Base-by-base conservation (phyloP, 2,888 invertebrate genomes). In the Megastigmus dorsalis region DNA sequence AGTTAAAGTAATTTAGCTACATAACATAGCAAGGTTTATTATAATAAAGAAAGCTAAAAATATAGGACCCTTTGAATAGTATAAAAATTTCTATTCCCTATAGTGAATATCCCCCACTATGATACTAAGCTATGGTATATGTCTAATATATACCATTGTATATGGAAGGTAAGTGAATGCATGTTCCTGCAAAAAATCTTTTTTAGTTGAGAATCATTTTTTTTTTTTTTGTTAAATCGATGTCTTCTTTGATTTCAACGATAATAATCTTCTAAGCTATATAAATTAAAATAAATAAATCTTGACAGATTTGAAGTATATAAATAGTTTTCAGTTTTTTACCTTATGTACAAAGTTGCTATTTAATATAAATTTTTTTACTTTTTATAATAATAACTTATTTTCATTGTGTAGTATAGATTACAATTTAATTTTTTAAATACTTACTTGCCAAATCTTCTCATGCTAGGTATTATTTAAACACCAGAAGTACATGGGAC, bases 111-210 rank as follows among this genome's bases (percentile, higher is more conserved):
- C n/a, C 13, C 7, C 5, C n/a, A 30, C 4, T n/a, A n/a, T n/a
- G n/a, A n/a, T n/a, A 45, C 13, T 20, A 30, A 45, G 6, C 18
- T 7, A 18, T n/a, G 13, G 3, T 60, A 13, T 48, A 48, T n/a
- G n/a, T 33, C 20, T 45, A 41, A 41, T 3, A 59, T 23, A 23
- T n/a, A n/a, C 26, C 4, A 52, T 38, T 20, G n/a, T n/a, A n/a
- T n/a, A n/a, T 20, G 3, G n/a, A 48, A 72, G 66, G 72, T 72
- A 72, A 66, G 66, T 66, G 10, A 60, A 26, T 57, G 26, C 59
- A 52, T 60, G 43, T 36, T 48, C 48, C 28, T 26, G 28, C 23
- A 10, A 45, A 48, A 15, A 48, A n/a, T 7, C n/a, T 10, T 3
- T 48, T 59, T 38, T 45, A 18, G 5, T 3, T 48, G 28, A 20